Percentiles rank a stretch among this genome's conserved stretches.
These are phyloP conservation scores for Theocolax elegans DNA, from an alignment of 1,140 invertebrate genomes.

Conservation along the genomic window DNA sequence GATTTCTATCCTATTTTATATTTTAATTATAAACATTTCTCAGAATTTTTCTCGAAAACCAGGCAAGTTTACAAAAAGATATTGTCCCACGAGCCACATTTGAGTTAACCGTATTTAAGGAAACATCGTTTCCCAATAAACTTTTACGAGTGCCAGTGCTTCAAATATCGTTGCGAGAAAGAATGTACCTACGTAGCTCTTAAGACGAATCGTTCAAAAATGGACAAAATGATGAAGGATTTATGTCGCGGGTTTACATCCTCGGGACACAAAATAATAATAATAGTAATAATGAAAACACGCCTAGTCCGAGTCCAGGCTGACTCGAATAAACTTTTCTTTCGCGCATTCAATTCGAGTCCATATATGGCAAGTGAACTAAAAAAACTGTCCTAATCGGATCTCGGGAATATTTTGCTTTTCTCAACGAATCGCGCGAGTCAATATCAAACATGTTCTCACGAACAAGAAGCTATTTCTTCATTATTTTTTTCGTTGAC, in stretches of 20 bases:
- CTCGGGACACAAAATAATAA: not conserved
- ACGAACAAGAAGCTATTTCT: no score
- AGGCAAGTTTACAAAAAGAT: not conserved
- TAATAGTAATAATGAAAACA: not conserved
- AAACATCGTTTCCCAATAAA: constrained; percentile 22
- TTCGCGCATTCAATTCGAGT: not conserved
- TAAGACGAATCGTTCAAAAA: constrained; percentile 23
- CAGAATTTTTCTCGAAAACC: not conserved
- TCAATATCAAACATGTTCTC: constrained; percentile 1
- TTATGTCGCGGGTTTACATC: not conserved
- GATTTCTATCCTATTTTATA: not conserved
- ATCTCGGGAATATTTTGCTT: no score
- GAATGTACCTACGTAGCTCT: constrained; percentile 27
- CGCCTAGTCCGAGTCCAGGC: constrained; percentile 20
- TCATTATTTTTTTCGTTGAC: no score
- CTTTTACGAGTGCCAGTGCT: constrained; percentile 43
- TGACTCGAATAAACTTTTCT: constrained; percentile 1
- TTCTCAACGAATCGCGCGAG: no score
- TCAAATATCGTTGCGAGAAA: constrained; percentile 20
- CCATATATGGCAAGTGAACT: not conserved
- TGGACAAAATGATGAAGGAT: not conserved
- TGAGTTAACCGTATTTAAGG: not conserved
- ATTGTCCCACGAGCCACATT: not conserved
- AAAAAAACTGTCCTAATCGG: not conserved
- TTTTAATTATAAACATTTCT: not conserved